These are phyloP conservation scores for Thamnophis elegans DNA, from an alignment of 2,797 vertebrate species.

Conservation along the genomic window DNA sequence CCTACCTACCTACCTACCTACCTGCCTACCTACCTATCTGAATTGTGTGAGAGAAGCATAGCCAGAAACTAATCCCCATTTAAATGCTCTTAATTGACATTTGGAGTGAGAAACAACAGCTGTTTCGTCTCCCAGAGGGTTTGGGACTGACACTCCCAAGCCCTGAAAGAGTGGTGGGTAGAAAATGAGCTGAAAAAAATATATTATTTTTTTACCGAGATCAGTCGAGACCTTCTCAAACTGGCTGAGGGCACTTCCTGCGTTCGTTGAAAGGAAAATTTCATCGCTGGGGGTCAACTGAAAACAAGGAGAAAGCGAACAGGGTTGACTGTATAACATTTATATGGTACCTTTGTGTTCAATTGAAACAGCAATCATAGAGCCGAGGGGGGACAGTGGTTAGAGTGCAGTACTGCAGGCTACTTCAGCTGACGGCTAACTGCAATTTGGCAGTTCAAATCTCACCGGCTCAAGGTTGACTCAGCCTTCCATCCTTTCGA, in stretches of 20 bases:
- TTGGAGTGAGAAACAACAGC: background rate
- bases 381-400: too few species aligned
- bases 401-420: too few species aligned
- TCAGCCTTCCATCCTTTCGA: too few species aligned
- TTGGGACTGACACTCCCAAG: background rate
- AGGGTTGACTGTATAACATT: background rate
- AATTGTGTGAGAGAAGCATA: background rate
- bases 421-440: too few species aligned
- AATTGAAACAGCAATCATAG: background rate
- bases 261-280: conserved; percentile 86
- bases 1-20: too few species aligned
- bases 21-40: too few species aligned
- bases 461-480: too few species aligned
- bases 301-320: conserved; percentile 10
- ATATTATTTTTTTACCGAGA: conserved; percentile 70
- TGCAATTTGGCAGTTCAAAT: too few species aligned
- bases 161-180: background rate
- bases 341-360: too few species aligned
- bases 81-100: background rate
- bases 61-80: background rate
- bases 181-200: background rate
- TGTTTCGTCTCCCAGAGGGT: background rate
- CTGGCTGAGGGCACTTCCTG: conserved; percentile 87
- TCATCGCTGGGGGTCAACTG: conserved; percentile 92
- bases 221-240: conserved; percentile 92